Percentiles rank a stretch among this genome's conserved stretches.
Evolutionary conservation across 1,140 invertebrate genomes (phyloP).

Genomic region (Eufriesea mexicana): DNA sequence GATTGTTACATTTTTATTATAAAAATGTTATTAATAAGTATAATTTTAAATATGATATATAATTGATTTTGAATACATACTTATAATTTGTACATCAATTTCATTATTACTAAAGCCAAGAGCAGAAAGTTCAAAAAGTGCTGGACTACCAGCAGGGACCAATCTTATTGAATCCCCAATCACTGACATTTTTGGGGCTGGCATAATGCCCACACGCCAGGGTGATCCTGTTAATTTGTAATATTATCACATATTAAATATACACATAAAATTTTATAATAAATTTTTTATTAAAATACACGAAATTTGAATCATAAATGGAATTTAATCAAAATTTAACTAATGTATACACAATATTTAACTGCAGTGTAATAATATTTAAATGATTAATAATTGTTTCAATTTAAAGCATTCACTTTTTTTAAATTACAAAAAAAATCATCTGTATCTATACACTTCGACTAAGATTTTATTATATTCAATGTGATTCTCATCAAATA

Average conservation of each 20-base stretch:
- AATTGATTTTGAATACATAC: slow-evolving; percentile 65
- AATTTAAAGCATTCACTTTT: neutral
- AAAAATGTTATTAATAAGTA: neutral
- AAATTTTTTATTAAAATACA: neutral
- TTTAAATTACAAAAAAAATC: too few relatives aligned
- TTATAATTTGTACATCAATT: slow-evolving; percentile 81
- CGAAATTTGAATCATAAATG: neutral
- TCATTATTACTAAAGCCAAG: slow-evolving; percentile 85
- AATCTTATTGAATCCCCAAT: slow-evolving; percentile 93
- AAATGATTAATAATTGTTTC: neutral
- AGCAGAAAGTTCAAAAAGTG: slow-evolving; percentile 91
- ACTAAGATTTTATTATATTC: slow-evolving; percentile 51
- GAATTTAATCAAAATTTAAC: neutral
- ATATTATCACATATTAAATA: slow-evolving; percentile 14
- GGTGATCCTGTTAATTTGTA: slow-evolving; percentile 88
- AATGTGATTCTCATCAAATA: slow-evolving; percentile 39
- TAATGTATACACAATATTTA: neutral
- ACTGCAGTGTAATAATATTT: neutral
- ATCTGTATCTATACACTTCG: neutral
- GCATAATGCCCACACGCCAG: slow-evolving; percentile 94
- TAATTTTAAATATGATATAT: neutral
- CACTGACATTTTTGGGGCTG: slow-evolving; percentile 87
- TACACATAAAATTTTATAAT: neutral
- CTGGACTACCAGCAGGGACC: slow-evolving; percentile 92
- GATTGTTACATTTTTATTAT: neutral